Evolutionary conservation across 1,140 invertebrate species (phyloP), one percentile per base, ranked within the genome.

Genomic region (Penaeus chinensis): DNA sequence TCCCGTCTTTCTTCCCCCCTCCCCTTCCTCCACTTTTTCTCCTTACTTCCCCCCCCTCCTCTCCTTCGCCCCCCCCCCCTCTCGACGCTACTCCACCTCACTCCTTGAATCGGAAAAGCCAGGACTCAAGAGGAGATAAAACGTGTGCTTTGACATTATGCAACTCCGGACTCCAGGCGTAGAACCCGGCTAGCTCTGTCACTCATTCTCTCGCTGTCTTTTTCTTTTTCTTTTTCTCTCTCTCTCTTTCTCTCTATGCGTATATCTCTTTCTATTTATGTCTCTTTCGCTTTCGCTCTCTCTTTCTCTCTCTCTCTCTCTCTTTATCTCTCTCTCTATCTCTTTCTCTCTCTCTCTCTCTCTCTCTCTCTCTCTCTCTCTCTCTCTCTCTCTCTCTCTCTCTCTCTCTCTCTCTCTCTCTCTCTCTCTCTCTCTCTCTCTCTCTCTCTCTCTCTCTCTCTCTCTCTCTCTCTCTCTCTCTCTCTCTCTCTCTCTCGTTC

Each of bases 21-120:
- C 79, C 79, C 42, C 60, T 24, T 60, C 10, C 47, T n/a, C 79
- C 79, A 81, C 79, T n/a, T 54, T n/a, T 27, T 62, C 24, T 37
- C 37, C 37, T 79, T 79, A 42, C 80, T 27, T 65, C 54, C 78
- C 61, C 47, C 78, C 60, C 78, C 47, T 61, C 54, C 5, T 54
- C 22, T 61, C n/a, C 54, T 32, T n/a, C 32, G 4, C 54, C 19
- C 78, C 54, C 60, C 78, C 32, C 32, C 78, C 32, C 32, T 32
- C 32, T 32, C 32, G 32, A 32, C 32, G 32, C 32, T 32, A 32
- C 32, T 32, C 32, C 32, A 32, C 32, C 32, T n/a, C 32, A 32
- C 32, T 32, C 32, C 32, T 32, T 32, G 32, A 32, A 32, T 32
- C 32, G 32, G 32, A 32, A 32, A 32, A 32, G 32, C 32, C 32